phyloP scores from a whole-genome alignment of 2,797 vertebrate genomes.

The Phrynocephalus forsythii region DNA sequence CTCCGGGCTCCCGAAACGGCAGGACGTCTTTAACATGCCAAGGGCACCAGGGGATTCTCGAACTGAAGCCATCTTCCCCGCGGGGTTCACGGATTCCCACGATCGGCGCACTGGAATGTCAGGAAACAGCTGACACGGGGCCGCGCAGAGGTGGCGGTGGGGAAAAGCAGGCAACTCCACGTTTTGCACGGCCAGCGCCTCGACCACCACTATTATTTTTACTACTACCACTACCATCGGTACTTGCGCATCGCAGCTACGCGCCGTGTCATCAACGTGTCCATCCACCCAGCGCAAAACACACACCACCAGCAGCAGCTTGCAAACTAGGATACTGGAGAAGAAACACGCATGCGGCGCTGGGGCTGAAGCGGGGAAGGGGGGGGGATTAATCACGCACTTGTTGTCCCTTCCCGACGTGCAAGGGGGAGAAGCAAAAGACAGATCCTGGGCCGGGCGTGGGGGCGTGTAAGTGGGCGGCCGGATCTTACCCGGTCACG shows the following conservation, averaged over 20 bases:
- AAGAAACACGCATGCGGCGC: not conserved
- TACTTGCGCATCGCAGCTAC: not conserved
- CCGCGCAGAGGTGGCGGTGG: too few species aligned
- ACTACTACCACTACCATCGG: not conserved
- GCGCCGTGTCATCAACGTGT: not conserved
- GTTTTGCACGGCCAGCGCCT: too few species aligned
- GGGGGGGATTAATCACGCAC: not conserved
- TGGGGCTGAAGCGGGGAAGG: too few species aligned
- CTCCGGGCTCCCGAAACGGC: not conserved
- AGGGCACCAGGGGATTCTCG: not conserved
- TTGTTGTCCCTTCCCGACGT: not conserved
- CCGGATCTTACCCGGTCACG: not conserved
- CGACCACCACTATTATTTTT: not conserved
- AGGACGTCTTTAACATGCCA: not conserved
- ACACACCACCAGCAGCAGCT: not conserved
- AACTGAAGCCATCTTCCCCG: not conserved
- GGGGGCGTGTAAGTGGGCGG: not conserved
- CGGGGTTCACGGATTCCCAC: not conserved
- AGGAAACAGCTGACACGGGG: too few species aligned
- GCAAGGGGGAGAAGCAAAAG: not conserved
- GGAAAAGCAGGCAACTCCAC: too few species aligned
- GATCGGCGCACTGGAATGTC: too few species aligned
- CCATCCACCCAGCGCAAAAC: not conserved
- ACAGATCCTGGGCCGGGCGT: not conserved
- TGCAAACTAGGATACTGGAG: not conserved